Conservation (phyloP, 2,797 vertebrate genomes). For the Manis javanica region DNA sequence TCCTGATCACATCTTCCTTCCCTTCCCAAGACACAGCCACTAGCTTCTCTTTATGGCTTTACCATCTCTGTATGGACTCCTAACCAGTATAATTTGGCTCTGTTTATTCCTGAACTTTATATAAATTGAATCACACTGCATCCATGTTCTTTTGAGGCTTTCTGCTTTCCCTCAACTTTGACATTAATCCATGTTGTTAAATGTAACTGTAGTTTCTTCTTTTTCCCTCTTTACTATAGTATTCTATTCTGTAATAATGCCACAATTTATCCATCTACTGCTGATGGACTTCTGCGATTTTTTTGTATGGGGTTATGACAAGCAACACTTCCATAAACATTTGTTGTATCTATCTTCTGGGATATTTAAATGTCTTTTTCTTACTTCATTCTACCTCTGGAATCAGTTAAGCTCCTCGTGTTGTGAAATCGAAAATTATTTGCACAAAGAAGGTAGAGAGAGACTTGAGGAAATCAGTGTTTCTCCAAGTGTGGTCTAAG, state of each 20-base stretch:
- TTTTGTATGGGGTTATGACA: not conserved
- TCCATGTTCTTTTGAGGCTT: not conserved
- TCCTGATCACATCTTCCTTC: not conserved
- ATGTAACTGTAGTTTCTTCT: not conserved
- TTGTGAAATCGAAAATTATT: not conserved
- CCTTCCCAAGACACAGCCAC: not conserved
- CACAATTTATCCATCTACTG: not conserved
- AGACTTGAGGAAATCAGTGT: not conserved
- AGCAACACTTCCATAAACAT: not conserved
- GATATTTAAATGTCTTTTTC: not conserved
- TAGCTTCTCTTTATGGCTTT: not conserved
- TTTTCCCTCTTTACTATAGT: not conserved
- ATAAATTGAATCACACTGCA: not conserved
- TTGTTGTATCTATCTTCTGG: not conserved
- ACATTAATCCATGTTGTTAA: not conserved
- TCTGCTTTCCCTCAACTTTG: not conserved
- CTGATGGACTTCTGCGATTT: not conserved
- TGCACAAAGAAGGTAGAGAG: not conserved
- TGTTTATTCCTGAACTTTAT: not conserved
- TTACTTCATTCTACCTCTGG: not conserved
- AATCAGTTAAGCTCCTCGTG: not conserved
- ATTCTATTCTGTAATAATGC: not conserved
- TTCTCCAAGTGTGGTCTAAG: not conserved
- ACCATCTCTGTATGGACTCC: rapidly evolving
- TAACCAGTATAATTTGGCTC: not conserved